phyloP scores from a whole-genome alignment of 2,888 invertebrate genomes.

The Tipula confusa region DNA sequence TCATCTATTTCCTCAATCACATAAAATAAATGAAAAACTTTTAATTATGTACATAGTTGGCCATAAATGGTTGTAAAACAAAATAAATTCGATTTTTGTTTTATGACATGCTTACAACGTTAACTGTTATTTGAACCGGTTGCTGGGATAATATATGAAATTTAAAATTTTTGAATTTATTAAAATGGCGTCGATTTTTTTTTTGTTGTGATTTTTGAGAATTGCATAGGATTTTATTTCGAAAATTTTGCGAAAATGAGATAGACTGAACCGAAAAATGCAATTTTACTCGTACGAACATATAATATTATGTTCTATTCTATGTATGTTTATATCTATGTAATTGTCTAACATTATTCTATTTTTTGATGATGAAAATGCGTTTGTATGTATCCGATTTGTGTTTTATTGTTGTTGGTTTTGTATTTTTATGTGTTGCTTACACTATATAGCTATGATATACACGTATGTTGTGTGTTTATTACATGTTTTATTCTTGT shows the following conservation, averaged over 20 bases:
- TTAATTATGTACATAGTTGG: not conserved
- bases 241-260: not conserved
- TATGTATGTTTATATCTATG: not conserved
- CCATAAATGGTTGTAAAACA: not conserved
- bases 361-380: conserved; percentile 8
- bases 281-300: not conserved
- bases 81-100: not conserved
- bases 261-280: conserved; percentile 3
- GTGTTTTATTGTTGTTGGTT: too few species aligned
- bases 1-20: not conserved
- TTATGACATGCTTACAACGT: not conserved
- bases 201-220: not conserved
- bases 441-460: not conserved
- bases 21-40: not conserved
- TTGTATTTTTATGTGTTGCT: not conserved
- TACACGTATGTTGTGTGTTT: conserved; percentile 9
- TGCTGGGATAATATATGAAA: not conserved
- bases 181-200: not conserved
- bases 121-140: not conserved
- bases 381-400: conserved; percentile 3
- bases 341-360: not conserved
- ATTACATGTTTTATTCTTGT: not conserved
- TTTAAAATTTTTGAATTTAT: not conserved
- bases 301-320: not conserved
- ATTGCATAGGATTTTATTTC: too few species aligned